Percentiles rank a stretch among this genome's conserved stretches.
Evolutionary conservation across 1,140 invertebrate genomes (phyloP).

Genomic region (Drosophila novamexicana): DNA sequence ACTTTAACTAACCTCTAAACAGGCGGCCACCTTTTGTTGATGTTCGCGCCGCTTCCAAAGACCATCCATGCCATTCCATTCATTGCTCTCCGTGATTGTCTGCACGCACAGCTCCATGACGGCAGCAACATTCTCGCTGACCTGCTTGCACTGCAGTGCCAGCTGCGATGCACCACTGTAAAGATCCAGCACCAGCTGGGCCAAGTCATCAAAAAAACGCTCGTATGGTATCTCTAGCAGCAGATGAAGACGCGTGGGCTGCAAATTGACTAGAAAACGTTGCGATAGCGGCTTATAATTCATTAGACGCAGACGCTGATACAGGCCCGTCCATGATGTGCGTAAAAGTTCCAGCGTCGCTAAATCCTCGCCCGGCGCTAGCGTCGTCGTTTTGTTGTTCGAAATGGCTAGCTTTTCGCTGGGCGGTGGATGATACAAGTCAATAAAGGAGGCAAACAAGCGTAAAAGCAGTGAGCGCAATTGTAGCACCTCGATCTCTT

Average conservation of each 20-base stretch:
- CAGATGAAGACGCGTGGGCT: slow-evolving; percentile 77
- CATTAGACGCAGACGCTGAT: slow-evolving; percentile 70
- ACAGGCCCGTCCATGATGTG: slow-evolving; percentile 72
- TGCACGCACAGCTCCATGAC: slow-evolving; percentile 60
- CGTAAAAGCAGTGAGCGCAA: slow-evolving; percentile 71
- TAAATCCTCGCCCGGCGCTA: slow-evolving; percentile 33
- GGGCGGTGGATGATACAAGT: slow-evolving; percentile 65
- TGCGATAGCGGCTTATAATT: slow-evolving; percentile 79
- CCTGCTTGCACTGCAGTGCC: slow-evolving; percentile 57
- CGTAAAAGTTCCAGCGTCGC: slow-evolving; percentile 69
- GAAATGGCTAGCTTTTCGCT: slow-evolving; percentile 33
- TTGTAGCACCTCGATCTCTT: slow-evolving; percentile 79
- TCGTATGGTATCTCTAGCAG: slow-evolving; percentile 79
- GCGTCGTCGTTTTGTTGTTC: slow-evolving; percentile 12
- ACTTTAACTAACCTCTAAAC: slow-evolving; percentile 65
- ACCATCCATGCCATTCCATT: slow-evolving; percentile 61
- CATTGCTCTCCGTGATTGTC: slow-evolving; percentile 71
- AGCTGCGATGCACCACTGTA: slow-evolving; percentile 53
- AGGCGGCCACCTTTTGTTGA: slow-evolving; percentile 70
- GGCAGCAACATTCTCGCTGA: slow-evolving; percentile 64
- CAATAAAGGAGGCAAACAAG: slow-evolving; percentile 74
- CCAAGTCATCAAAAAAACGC: slow-evolving; percentile 72
- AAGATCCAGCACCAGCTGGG: slow-evolving; percentile 69
- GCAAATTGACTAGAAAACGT: slow-evolving; percentile 83
- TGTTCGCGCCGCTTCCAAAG: slow-evolving; percentile 69